phyloP scores from a whole-genome alignment of 1,140 invertebrate species.

The Megalonaias nervosa region DNA sequence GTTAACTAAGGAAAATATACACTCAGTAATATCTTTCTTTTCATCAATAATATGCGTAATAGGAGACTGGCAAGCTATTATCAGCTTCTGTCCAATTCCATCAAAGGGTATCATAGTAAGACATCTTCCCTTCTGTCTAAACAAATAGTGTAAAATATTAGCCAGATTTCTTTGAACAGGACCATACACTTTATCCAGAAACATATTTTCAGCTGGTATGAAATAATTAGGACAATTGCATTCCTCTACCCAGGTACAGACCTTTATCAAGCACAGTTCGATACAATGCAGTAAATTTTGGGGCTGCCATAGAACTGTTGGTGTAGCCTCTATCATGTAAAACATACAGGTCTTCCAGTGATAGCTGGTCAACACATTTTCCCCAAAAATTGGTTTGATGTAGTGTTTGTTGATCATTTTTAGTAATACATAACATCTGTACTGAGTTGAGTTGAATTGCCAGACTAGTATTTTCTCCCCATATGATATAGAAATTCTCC shows the following conservation, averaged over 20 bases:
- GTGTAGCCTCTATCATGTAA: conserved; percentile 6
- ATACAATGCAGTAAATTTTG: conserved; percentile 9
- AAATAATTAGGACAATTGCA: conserved; percentile 2
- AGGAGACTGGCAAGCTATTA: too few relatives aligned
- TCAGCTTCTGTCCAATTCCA: too few relatives aligned
- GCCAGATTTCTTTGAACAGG: too few relatives aligned
- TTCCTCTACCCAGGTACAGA: not conserved
- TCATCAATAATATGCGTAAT: too few relatives aligned
- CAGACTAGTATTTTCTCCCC: conserved; percentile 15
- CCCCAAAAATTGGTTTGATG: not conserved
- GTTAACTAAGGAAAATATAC: too few relatives aligned
- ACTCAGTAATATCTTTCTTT: too few relatives aligned
- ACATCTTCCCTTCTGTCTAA: too few relatives aligned
- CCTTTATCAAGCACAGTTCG: not conserved
- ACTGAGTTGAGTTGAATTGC: conserved; percentile 2
- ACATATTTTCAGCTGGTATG: conserved; percentile 12
- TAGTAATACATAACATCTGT: conserved; percentile 19
- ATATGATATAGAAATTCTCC: conserved; percentile 17
- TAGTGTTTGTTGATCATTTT: conserved; percentile 16
- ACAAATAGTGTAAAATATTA: too few relatives aligned
- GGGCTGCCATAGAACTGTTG: not conserved
- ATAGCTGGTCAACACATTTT: not conserved
- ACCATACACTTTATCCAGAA: not conserved
- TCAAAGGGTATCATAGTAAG: too few relatives aligned
- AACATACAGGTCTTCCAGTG: conserved; percentile 13